Evolutionary conservation across 2,888 invertebrate species (phyloP).

Genomic region (Cristatella mucedo): DNA sequence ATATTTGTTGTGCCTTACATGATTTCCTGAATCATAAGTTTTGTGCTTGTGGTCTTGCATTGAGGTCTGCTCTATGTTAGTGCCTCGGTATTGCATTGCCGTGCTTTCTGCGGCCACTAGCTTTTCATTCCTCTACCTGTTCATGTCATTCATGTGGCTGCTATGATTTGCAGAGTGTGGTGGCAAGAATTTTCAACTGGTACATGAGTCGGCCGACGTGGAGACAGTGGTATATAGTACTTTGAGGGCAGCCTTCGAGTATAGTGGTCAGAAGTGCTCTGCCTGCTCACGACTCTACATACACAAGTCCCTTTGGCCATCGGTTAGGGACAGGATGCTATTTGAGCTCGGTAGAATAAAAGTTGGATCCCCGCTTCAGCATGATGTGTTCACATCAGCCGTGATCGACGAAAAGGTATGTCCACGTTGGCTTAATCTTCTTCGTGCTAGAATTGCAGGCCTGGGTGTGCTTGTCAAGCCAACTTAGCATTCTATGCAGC

Average conservation of each 20-base stretch:
- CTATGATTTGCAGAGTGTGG: conserved; percentile 70
- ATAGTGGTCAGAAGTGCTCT: conserved; percentile 87
- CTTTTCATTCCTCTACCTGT: too few relatives aligned
- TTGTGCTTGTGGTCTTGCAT: too few relatives aligned
- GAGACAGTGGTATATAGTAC: conserved; percentile 65
- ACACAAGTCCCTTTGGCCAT: conserved; percentile 68
- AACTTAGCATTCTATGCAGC: too few relatives aligned
- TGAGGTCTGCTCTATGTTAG: too few relatives aligned
- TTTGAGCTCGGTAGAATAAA: conserved; percentile 56
- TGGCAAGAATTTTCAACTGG: conserved; percentile 95
- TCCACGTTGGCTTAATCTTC: too few relatives aligned
- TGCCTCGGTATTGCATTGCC: too few relatives aligned
- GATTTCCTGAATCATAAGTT: too few relatives aligned
- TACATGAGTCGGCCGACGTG: conserved; percentile 76
- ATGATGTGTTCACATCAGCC: conserved; percentile 66
- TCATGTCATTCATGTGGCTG: too few relatives aligned
- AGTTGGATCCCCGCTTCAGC: conserved; percentile 61
- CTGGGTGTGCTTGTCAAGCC: too few relatives aligned
- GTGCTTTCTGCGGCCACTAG: too few relatives aligned
- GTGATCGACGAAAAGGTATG: conserved; percentile 76
- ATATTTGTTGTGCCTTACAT: too few relatives aligned
- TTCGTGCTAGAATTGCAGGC: too few relatives aligned
- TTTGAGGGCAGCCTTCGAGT: conserved; percentile 84
- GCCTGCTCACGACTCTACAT: conserved; percentile 94
- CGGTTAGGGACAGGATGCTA: conserved; percentile 49